Evolutionary conservation across 2,797 vertebrate genomes (phyloP).

Genomic region (Lacerta bilineata): DNA sequence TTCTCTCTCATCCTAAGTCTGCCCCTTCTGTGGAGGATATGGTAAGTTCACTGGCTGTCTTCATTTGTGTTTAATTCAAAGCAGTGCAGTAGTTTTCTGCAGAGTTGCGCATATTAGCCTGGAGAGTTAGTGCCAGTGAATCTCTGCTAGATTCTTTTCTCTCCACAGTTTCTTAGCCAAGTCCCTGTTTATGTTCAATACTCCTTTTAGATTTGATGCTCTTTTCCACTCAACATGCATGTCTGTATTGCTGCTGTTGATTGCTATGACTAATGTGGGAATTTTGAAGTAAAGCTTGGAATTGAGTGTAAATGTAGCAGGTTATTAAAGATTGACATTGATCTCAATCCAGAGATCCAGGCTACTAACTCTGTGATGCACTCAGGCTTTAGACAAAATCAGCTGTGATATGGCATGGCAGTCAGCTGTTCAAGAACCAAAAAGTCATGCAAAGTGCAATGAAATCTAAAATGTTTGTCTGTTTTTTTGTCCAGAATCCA

Average conservation of each 20-base stretch:
- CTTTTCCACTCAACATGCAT: conserved; percentile 49
- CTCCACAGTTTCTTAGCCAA: neutral
- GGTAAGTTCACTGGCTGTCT: conserved; percentile 87
- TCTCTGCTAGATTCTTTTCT: conserved; percentile 36
- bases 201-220: conserved; percentile 27
- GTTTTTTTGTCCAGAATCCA: neutral
- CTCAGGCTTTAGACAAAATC: neutral
- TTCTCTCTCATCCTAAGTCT: conserved; percentile 90
- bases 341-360: neutral
- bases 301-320: neutral
- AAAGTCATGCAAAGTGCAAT: neutral
- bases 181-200: neutral
- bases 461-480: conserved; percentile 3
- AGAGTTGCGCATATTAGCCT: conserved; percentile 29
- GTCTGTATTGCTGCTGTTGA: conserved; percentile 45
- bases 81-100: conserved; percentile 58
- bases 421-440: neutral
- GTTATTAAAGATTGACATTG: neutral
- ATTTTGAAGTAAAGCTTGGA: conserved; percentile 19
- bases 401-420: neutral
- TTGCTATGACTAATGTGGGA: conserved; percentile 26
- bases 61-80: conserved; percentile 54
- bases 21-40: conserved; percentile 89
- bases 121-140: conserved; percentile 62
- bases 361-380: neutral